Evolutionary conservation across 2,888 invertebrate species (phyloP).

Genomic region (Cantharis lateralis): DNA sequence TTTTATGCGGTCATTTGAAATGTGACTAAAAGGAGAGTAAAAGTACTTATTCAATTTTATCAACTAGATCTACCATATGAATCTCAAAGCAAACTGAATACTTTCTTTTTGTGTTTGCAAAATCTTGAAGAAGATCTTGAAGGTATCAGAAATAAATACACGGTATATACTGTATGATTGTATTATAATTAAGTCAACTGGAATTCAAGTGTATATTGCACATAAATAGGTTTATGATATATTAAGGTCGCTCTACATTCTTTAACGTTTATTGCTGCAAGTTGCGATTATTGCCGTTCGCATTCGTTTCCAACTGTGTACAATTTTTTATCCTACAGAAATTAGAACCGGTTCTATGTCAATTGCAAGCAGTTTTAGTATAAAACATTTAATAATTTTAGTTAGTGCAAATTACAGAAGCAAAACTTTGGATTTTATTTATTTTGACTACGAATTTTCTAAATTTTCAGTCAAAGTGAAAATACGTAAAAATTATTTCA

Average conservation of each 20-base stretch:
- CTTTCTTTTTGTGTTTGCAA: background rate
- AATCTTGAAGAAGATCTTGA: too few relatives aligned
- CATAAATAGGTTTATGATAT: slow-evolving; percentile 47
- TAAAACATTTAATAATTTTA: background rate
- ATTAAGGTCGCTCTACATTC: slow-evolving; percentile 21
- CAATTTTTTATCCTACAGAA: too few relatives aligned
- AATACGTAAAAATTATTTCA: background rate
- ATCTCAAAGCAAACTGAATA: background rate
- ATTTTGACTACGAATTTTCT: background rate
- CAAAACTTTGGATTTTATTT: background rate
- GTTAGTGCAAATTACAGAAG: background rate
- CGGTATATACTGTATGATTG: slow-evolving; percentile 19
- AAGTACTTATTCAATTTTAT: too few relatives aligned
- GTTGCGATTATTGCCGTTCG: slow-evolving; percentile 12
- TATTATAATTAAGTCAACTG: slow-evolving; percentile 33
- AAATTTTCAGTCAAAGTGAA: too few relatives aligned
- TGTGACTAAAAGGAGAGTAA: too few relatives aligned
- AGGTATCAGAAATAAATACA: slow-evolving; percentile 13
- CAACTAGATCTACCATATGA: too few relatives aligned
- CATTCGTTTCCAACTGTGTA: slow-evolving; percentile 10
- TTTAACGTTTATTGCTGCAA: background rate
- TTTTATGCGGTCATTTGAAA: too few relatives aligned
- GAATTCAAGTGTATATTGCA: slow-evolving; percentile 49
- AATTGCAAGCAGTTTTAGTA: background rate
- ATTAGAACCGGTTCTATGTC: background rate